Percentiles rank a stretch among this genome's conserved stretches.
Conservation (phyloP, 1,140 invertebrate genomes). For the Battus philenor region DNA sequence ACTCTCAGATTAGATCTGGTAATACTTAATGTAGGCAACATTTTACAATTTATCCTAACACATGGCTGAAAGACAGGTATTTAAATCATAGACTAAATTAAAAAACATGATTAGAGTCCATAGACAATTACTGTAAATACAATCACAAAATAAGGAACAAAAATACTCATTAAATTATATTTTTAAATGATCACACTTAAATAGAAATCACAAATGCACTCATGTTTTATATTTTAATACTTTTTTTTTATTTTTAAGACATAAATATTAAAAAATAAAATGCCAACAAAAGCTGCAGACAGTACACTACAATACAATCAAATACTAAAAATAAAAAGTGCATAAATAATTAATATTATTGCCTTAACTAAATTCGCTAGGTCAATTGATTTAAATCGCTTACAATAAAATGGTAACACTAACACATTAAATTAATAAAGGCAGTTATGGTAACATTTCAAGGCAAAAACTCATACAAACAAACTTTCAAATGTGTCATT, state of each 20-base stretch:
- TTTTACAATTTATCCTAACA: background rate
- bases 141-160: slow-evolving; percentile 36
- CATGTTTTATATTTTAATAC: background rate
- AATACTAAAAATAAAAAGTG: too few relatives aligned
- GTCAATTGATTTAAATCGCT: too few relatives aligned
- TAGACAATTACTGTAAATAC: slow-evolving; percentile 18
- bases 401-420: slow-evolving; percentile 10
- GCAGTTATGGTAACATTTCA: slow-evolving; percentile 4
- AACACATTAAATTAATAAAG: slow-evolving; percentile 8
- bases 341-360: background rate
- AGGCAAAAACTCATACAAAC: too few relatives aligned
- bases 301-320: too few relatives aligned
- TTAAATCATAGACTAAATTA: background rate
- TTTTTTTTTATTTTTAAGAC: background rate
- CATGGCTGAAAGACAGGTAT: background rate
- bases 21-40: slow-evolving; percentile 16
- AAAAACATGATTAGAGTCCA: slow-evolving; percentile 7
- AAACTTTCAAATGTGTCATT: background rate
- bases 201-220: background rate
- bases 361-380: background rate
- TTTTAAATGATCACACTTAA: background rate
- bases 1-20: slow-evolving; percentile 55
- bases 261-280: background rate
- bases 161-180: slow-evolving; percentile 14
- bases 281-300: background rate